Conservation (phyloP, 2,797 vertebrate species). For the Gobio occitaniae region DNA sequence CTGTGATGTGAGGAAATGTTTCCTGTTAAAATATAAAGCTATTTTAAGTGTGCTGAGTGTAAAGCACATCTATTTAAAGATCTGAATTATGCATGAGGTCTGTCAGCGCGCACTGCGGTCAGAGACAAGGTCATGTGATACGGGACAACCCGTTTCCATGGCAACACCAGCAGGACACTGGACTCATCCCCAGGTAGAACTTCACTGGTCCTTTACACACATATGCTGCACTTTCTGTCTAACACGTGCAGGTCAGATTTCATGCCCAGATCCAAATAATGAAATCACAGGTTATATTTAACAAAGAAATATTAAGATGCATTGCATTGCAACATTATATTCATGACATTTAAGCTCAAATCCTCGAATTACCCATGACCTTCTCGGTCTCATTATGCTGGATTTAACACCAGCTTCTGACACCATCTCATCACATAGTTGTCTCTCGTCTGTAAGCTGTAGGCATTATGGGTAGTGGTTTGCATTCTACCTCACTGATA, state of each 20-base stretch:
- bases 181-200: too few relatives aligned
- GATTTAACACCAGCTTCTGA: not conserved
- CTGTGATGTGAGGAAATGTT: not conserved
- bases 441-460: not conserved
- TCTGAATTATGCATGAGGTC: constrained; percentile 56
- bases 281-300: not conserved
- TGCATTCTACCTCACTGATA: not conserved
- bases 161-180: not conserved
- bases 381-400: not conserved
- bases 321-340: not conserved
- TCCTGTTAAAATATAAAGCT: not conserved
- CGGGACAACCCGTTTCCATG: constrained; percentile 9
- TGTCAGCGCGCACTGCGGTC: constrained; percentile 2
- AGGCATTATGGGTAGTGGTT: not conserved
- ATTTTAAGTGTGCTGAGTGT: not conserved
- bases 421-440: not conserved
- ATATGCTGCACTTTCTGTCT: not conserved
- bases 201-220: not conserved
- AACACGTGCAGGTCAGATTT: not conserved
- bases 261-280: not conserved
- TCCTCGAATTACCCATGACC: not conserved
- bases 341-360: not conserved
- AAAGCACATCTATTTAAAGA: constrained; percentile 39
- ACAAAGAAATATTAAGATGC: not conserved
- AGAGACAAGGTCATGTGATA: constrained; percentile 12